A percentile compares a stretch with the other conserved stretches of the same genome.
These are phyloP conservation scores for Ptychodera flava DNA, from an alignment of 35 echinoderm and acorn worm genomes.

Conservation along the genomic window DNA sequence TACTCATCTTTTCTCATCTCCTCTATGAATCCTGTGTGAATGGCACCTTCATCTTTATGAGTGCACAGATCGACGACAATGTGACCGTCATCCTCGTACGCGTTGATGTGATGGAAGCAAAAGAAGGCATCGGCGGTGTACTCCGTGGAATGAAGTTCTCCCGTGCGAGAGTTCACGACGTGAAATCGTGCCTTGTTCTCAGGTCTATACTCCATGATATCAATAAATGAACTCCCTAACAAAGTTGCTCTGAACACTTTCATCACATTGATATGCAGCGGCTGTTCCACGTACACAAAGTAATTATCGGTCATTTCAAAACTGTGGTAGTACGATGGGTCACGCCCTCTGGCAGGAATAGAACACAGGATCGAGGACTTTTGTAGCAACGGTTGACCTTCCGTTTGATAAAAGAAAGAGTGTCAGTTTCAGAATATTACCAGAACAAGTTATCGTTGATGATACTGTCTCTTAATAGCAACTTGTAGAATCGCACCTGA, in stretches of 20 bases:
- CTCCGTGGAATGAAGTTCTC: background rate
- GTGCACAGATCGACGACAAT: background rate
- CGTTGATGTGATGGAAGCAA: background rate
- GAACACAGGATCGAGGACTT: too few relatives aligned
- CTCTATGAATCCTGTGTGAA: background rate
- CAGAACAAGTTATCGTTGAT: too few relatives aligned
- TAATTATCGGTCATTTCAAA: conserved; percentile 76
- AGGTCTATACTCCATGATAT: background rate
- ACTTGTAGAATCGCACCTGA: too few relatives aligned
- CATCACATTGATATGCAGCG: conserved; percentile 39
- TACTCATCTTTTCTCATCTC: background rate
- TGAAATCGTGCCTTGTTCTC: background rate
- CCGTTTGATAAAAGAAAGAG: too few relatives aligned
- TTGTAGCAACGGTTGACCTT: too few relatives aligned
- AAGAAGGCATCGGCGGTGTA: background rate
- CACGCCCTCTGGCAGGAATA: conserved; percentile 28
- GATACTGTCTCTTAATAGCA: too few relatives aligned
- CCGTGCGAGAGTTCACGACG: background rate
- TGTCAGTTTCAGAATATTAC: too few relatives aligned
- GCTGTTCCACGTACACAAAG: conserved; percentile 74
- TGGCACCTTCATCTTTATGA: background rate
- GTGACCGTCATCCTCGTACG: background rate
- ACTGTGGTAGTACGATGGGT: conserved; percentile 82
- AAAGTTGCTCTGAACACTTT: background rate
- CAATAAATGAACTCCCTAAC: background rate